These are phyloP conservation scores for Eulemur rubriventer DNA, from an alignment of 2,797 vertebrate species.

Conservation along the genomic window DNA sequence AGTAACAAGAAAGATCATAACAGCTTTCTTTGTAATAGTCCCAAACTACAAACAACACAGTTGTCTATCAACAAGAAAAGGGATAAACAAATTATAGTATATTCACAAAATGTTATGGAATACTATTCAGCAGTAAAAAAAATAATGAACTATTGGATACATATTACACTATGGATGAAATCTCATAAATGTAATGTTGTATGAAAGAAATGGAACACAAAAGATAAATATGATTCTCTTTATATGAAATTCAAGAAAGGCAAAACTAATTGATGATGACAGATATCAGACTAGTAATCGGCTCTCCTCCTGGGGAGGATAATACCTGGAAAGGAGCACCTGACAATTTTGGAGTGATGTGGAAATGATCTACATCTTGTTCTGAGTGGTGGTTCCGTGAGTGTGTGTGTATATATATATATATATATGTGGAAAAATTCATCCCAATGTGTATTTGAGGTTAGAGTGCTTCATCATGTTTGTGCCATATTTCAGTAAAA, in stretches of 20 bases:
- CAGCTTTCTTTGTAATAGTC: neutral
- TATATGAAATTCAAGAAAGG: neutral
- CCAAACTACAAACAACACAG: neutral
- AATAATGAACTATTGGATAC: neutral
- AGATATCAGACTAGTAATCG: neutral
- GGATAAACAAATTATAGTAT: neutral
- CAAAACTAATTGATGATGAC: neutral
- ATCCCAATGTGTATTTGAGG: neutral
- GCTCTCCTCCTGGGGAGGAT: neutral
- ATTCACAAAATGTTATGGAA: neutral
- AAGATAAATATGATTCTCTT: neutral
- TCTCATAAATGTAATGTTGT: neutral
- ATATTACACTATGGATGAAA: neutral
- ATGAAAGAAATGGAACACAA: neutral
- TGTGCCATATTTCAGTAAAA: neutral
- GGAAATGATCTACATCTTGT: neutral
- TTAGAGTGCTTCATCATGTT: neutral
- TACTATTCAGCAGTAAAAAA: neutral
- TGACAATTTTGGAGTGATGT: neutral
- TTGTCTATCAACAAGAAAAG: neutral
- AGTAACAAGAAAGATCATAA: neutral
- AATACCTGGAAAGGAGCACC: neutral
- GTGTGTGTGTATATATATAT: rapidly evolving
- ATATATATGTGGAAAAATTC: neutral
- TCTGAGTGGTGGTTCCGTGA: neutral